phyloP scores from a whole-genome alignment of 2,797 vertebrate species.

The Clarias fuscus region DNA sequence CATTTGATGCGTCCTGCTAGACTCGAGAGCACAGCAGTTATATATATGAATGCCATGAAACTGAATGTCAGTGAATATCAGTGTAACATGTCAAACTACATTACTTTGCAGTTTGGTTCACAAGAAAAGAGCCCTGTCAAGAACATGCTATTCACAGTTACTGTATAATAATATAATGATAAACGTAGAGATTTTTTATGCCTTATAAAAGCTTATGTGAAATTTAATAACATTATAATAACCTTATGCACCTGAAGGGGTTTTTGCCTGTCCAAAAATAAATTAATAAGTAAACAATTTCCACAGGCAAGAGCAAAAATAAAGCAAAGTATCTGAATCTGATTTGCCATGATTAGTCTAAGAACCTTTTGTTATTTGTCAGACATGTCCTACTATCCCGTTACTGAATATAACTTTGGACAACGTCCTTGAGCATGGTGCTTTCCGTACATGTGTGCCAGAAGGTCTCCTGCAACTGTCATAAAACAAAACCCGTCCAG shows the following conservation, averaged over 20 bases:
- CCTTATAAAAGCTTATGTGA: not conserved
- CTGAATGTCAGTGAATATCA: not conserved
- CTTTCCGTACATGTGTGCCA: slow-evolving; percentile 65
- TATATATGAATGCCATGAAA: not conserved
- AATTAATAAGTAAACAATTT: not conserved
- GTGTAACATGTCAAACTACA: not conserved
- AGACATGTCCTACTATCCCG: slow-evolving; percentile 41
- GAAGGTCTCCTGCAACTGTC: slow-evolving; percentile 66
- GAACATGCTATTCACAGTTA: not conserved
- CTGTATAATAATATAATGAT: not conserved
- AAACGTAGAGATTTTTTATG: not conserved
- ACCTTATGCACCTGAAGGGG: not conserved
- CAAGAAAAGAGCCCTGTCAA: not conserved
- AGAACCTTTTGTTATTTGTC: slow-evolving; percentile 54
- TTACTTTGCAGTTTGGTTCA: not conserved
- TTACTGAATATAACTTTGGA: slow-evolving; percentile 50
- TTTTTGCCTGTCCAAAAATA: not conserved
- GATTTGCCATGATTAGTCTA: slow-evolving; percentile 69
- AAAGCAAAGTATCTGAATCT: slow-evolving; percentile 60
- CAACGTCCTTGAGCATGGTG: slow-evolving; percentile 67
- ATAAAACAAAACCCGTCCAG: slow-evolving; percentile 65
- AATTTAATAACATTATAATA: not conserved
- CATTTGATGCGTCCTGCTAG: not conserved
- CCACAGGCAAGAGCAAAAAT: not conserved
- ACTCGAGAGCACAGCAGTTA: not conserved